Base-by-base conservation (phyloP, 2,888 invertebrate genomes). In the Scaptomyza reducta region DNA sequence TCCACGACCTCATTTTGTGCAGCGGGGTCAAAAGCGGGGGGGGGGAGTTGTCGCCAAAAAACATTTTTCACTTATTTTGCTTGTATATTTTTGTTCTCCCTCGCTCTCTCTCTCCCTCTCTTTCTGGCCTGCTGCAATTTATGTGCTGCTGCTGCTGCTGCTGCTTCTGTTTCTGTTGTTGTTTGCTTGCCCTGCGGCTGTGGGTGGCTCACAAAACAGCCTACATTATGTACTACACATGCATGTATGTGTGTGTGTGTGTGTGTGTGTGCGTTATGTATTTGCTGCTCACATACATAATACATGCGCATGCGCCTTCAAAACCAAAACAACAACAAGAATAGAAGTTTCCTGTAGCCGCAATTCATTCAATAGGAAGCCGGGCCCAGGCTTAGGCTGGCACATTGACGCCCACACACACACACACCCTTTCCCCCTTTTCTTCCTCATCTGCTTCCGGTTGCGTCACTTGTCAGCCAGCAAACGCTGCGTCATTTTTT, bases 1-100 rank as follows among this genome's bases (percentile, higher is more conserved):
- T 90, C 87, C 90, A 88, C 91, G 91, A 90, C 90, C 91, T 91
- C 90, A 84, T 90, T 91, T 90, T 59, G 58, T 53, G 14, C 58
- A 33, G 60, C 60, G 31, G 33, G 14, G 10, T 50, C 62, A 62
- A 14, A 5, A 29, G 13, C 5, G 6, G 22, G 33, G 3, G 10
- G 40, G 16, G 9, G 44, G 25, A 66, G 53, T 50, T 70, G 56
- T 59, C 44, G 68, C 60, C 69, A 70, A 61, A 64, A 62, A 38
- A 33, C 1, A 11, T 33, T 76, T 70, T 57, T 78, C 47, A 40
- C 69, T 68, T 69, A 70, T 66, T 66, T 64, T 65, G 22, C 64
- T 51, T 51, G 60, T 70, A 49, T 74, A 64, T 74, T 77, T 63
- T 62, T 22, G 46, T 70, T 13, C 33, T 6, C 25, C 47, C 16